Evolutionary conservation across 2,113 vertebrate species (phyloP), one percentile per base, ranked within the genome.

Genomic region (Marmota monax): DNA sequence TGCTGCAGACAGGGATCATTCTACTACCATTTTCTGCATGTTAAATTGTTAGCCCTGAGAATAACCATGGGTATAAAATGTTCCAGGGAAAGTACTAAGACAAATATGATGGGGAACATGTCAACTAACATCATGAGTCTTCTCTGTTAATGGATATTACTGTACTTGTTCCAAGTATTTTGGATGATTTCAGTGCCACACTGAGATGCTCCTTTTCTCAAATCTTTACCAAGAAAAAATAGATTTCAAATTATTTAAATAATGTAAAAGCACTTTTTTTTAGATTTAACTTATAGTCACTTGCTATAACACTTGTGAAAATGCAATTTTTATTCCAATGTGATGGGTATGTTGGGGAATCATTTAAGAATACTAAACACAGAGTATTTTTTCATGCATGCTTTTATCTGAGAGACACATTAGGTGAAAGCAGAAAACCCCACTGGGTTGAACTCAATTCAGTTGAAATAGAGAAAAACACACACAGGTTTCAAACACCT

Each of bases 261-360:
- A 74, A 80, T 95, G 23, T 69, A 83, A 84, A 85, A 67, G 12
- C 10, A 70, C 53, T 51, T 77, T 73, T 82, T 95, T 32, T 94
- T 20, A 65, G 0, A 20, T 65, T 84, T 83, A 86, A 45, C 79
- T 95, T 91, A 23, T 37, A 92, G 34, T 58, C 17, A 63, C 69
- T 90, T 95, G n/a, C 18, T 79, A 4, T 80, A 79, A 74, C 22
- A 63, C 42, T 87, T 72, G 20, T 27, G 6, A 94, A 87, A 96
- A 94, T 39, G 34, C 37, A 84, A 85, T 84, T 9, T 45, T 82
- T 80, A 53, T 69, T 91, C 13, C 32, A 56, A 9, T 1, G 0
- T 27, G 25, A 84, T n/a, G 89, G 74, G 63, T 83, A 48, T 58
- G 51, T 53, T 77, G 73, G 39, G 32, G 22, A 80, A 58, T 53